phyloP scores from a whole-genome alignment of 2,113 vertebrate genomes.

The Lophius piscatorius region DNA sequence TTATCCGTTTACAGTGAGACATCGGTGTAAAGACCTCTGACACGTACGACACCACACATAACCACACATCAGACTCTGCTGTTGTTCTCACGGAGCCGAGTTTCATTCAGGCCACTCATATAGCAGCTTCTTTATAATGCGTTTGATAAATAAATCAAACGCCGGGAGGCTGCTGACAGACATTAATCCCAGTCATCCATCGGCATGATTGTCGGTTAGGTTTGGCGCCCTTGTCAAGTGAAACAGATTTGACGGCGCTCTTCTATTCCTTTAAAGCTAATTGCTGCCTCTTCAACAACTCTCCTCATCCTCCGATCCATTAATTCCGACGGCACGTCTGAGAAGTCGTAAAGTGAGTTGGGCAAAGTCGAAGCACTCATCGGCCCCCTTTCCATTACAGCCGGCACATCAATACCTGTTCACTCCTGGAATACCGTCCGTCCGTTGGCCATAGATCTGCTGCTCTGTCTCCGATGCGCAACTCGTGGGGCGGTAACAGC shows the following conservation, averaged over 20 bases:
- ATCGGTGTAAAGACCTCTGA: slow-evolving; percentile 17
- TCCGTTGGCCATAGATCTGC: slow-evolving; percentile 33
- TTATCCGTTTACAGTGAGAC: slow-evolving; percentile 36
- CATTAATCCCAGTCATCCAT: slow-evolving; percentile 45
- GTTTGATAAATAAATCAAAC: slow-evolving; percentile 24
- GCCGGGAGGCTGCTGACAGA: slow-evolving; percentile 20
- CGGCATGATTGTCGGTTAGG: slow-evolving; percentile 19
- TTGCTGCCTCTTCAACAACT: slow-evolving; percentile 57
- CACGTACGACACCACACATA: slow-evolving; percentile 23
- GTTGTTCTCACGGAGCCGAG: slow-evolving; percentile 15
- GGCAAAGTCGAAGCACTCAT: slow-evolving; percentile 70
- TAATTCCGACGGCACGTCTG: slow-evolving; percentile 68
- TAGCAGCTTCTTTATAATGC: slow-evolving; percentile 34
- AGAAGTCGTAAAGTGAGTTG: slow-evolving; percentile 71
- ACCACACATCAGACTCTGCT: background rate
- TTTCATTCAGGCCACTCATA: slow-evolving; percentile 24
- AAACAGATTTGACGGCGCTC: slow-evolving; percentile 42
- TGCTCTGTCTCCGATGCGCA: slow-evolving; percentile 27
- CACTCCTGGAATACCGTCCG: slow-evolving; percentile 25
- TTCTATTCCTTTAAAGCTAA: slow-evolving; percentile 59
- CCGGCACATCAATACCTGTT: slow-evolving; percentile 61
- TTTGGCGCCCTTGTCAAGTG: slow-evolving; percentile 34
- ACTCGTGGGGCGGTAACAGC: slow-evolving; percentile 46
- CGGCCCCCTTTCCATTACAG: slow-evolving; percentile 62
- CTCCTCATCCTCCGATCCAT: slow-evolving; percentile 62